Conservation (phyloP, 2,888 invertebrate species). For the Diplazon laetatorius region DNA sequence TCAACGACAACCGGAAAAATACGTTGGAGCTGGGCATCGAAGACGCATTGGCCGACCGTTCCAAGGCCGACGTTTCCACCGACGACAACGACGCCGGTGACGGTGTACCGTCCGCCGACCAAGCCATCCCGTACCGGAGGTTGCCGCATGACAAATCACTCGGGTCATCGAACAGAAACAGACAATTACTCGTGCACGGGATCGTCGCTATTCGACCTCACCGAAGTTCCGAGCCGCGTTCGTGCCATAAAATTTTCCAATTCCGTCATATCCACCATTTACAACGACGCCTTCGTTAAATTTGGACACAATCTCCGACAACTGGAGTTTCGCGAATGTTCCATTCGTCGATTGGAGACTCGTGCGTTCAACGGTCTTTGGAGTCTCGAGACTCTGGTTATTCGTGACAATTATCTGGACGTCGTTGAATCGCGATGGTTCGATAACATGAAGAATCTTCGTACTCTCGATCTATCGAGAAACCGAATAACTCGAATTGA, state of each 20-base stretch:
- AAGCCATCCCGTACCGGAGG: conserved; percentile 47
- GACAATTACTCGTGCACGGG: conserved; percentile 68
- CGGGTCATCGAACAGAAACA: conserved; percentile 1
- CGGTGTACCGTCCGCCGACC: conserved; percentile 20
- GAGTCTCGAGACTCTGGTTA: conserved; percentile 68
- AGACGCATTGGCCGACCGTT: conserved; percentile 47
- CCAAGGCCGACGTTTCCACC: conserved; percentile 39
- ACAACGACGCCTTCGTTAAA: conserved; percentile 66
- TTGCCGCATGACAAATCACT: conserved; percentile 32
- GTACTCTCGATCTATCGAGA: conserved; percentile 69
- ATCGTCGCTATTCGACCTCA: conserved; percentile 66
- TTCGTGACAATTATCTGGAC: conserved; percentile 70
- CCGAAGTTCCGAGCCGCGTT: conserved; percentile 63
- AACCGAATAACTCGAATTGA: conserved; percentile 72
- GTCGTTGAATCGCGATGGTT: conserved; percentile 65
- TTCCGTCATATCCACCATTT: conserved; percentile 69
- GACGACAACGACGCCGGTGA: conserved; percentile 35
- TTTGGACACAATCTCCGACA: conserved; percentile 70
- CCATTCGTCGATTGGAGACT: conserved; percentile 68
- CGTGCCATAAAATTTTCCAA: conserved; percentile 68
- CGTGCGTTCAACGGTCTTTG: conserved; percentile 69
- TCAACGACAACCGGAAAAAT: conserved; percentile 64
- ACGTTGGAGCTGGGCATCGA: conserved; percentile 70
- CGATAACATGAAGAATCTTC: conserved; percentile 63
- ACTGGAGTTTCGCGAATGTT: conserved; percentile 72